Evolutionary conservation across 1,140 invertebrate species (phyloP).

Genomic region (Dendroctonus valens): DNA sequence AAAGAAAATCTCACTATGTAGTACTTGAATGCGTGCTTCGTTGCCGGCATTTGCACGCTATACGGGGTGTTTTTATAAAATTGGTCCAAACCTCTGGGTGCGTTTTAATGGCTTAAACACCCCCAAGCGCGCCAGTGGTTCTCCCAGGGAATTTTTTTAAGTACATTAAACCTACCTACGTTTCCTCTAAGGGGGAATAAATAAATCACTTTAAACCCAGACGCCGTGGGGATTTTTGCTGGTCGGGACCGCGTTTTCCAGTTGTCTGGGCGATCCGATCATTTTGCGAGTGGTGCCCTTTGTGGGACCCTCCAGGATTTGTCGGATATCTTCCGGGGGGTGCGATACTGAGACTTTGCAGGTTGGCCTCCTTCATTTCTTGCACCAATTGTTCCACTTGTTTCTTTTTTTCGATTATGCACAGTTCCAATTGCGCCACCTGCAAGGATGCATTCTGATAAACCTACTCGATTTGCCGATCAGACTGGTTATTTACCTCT

Average conservation of each 20-base stretch:
- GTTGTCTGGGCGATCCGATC: conserved; percentile 84
- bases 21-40: no score
- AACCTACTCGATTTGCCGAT: no score
- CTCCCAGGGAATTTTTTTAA: conserved; percentile 3
- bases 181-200: neutral
- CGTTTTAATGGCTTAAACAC: neutral
- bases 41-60: no score
- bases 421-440: conserved; percentile 71
- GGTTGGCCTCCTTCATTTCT: conserved; percentile 90
- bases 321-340: conserved; percentile 77
- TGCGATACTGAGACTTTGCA: conserved; percentile 81
- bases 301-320: conserved; percentile 76
- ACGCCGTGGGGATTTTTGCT: conserved; percentile 95
- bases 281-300: conserved; percentile 86
- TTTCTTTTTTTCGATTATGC: conserved; percentile 80
- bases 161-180: neutral
- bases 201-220: conserved; percentile 71
- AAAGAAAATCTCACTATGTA: no score
- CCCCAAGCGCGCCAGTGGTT: neutral
- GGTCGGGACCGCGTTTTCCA: conserved; percentile 90
- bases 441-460: conserved; percentile 39
- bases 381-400: conserved; percentile 81
- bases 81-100: no score
- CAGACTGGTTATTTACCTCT: conserved; percentile 56
- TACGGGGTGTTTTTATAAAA: no score